Conservation (phyloP, 2,888 invertebrate species). For the Geotrupes spiniger region DNA sequence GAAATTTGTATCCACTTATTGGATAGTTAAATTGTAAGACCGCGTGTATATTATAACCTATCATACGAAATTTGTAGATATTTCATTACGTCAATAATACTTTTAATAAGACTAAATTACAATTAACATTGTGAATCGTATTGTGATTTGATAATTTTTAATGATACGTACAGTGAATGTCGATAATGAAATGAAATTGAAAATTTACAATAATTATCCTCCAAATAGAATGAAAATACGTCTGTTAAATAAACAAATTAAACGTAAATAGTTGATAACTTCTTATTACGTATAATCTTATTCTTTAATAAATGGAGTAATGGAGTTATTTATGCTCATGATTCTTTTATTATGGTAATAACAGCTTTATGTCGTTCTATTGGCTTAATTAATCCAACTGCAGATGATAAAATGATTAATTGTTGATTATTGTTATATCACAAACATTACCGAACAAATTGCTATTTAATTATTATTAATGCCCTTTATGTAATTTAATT, state of each 20-base stretch:
- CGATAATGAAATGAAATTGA: too few relatives aligned
- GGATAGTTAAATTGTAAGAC: too few relatives aligned
- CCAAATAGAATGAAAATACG: not conserved
- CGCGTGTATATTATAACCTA: too few relatives aligned
- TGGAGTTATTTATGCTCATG: constrained; percentile 21
- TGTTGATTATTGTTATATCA: constrained; percentile 28
- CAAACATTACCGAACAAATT: constrained; percentile 34
- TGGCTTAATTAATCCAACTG: constrained; percentile 42
- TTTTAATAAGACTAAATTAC: too few relatives aligned
- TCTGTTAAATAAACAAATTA: constrained; percentile 2
- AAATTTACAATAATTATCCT: too few relatives aligned
- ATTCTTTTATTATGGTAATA: constrained; percentile 37
- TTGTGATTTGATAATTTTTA: too few relatives aligned
- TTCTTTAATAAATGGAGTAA: constrained; percentile 21
- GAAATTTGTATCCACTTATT: too few relatives aligned
- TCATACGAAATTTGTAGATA: too few relatives aligned
- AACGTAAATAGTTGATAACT: constrained; percentile 4
- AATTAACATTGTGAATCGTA: too few relatives aligned
- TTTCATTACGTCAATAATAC: too few relatives aligned
- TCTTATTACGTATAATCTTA: constrained; percentile 15
- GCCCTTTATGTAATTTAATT: constrained; percentile 40
- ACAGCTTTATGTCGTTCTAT: constrained; percentile 32
- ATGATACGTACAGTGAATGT: too few relatives aligned
- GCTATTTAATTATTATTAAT: constrained; percentile 40
- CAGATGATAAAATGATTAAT: constrained; percentile 39